These are phyloP conservation scores for Rhincodon typus DNA, from an alignment of 2,797 vertebrate genomes.

Conservation along the genomic window DNA sequence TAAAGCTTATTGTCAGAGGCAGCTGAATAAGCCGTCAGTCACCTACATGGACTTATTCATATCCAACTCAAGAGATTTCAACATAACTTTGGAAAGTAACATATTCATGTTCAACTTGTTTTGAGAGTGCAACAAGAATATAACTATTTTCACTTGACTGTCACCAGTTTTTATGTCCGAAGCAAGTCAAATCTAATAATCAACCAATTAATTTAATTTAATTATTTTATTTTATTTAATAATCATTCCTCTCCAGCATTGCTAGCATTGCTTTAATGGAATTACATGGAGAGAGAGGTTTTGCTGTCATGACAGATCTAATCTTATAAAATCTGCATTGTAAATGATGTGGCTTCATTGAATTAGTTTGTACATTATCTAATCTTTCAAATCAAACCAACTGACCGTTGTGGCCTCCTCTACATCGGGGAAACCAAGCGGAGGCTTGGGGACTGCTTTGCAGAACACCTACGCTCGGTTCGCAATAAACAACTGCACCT, in stretches of 20 bases:
- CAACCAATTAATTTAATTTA: background rate
- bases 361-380: background rate
- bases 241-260: background rate
- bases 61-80: background rate
- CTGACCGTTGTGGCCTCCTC: too few relatives aligned
- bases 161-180: background rate
- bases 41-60: background rate
- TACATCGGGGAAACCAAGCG: too few relatives aligned
- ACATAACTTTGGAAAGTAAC: background rate
- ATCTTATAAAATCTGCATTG: constrained; percentile 2
- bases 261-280: background rate
- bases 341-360: background rate
- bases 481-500: too few relatives aligned
- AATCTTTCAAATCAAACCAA: background rate
- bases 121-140: background rate
- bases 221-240: constrained; percentile 3
- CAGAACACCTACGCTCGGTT: too few relatives aligned
- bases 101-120: background rate
- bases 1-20: background rate
- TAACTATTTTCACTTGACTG: background rate
- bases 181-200: background rate
- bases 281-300: background rate
- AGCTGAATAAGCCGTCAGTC: background rate
- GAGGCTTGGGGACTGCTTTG: too few relatives aligned
- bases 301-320: background rate